A percentile compares a stretch with the other conserved stretches of the same genome.
Conservation (phyloP, 2,888 invertebrate species). For the Leptopilina syphax region DNA sequence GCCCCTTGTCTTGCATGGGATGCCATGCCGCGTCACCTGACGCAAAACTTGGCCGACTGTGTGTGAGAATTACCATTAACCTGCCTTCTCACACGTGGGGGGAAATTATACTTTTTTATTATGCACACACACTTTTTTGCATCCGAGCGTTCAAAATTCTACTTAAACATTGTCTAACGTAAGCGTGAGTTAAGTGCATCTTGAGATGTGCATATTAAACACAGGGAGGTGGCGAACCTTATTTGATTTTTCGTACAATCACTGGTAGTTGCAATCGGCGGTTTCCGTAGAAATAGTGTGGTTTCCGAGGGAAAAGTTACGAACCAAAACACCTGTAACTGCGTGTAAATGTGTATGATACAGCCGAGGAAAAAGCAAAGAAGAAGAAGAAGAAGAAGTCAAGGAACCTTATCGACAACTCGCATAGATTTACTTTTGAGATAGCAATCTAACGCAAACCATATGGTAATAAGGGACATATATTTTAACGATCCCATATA, state of each 20-base stretch:
- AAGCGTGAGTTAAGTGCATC: too few relatives aligned
- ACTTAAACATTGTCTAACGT: background rate
- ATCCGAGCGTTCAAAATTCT: constrained; percentile 33
- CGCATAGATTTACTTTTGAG: constrained; percentile 44
- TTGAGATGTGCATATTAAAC: too few relatives aligned
- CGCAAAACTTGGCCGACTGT: constrained; percentile 61
- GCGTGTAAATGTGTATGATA: too few relatives aligned
- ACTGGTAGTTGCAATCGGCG: too few relatives aligned
- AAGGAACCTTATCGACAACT: constrained; percentile 36
- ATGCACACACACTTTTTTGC: background rate
- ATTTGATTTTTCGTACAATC: too few relatives aligned
- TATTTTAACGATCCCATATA: constrained; percentile 45
- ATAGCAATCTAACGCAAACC: constrained; percentile 49
- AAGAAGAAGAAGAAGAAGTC: background rate
- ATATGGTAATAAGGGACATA: constrained; percentile 49
- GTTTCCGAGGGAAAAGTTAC: background rate
- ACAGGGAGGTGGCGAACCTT: too few relatives aligned
- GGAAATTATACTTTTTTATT: constrained; percentile 18
- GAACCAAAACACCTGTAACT: constrained; percentile 30
- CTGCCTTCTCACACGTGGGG: constrained; percentile 69
- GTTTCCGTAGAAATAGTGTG: too few relatives aligned
- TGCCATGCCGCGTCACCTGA: constrained; percentile 71
- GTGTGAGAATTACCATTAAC: constrained; percentile 73
- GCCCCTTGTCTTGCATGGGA: constrained; percentile 48
- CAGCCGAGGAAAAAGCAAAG: background rate